A percentile compares a stretch with the other conserved stretches of the same genome.
phyloP scores from a whole-genome alignment of 2,888 invertebrate genomes.

The Hemistola chrysoprasaria region DNA sequence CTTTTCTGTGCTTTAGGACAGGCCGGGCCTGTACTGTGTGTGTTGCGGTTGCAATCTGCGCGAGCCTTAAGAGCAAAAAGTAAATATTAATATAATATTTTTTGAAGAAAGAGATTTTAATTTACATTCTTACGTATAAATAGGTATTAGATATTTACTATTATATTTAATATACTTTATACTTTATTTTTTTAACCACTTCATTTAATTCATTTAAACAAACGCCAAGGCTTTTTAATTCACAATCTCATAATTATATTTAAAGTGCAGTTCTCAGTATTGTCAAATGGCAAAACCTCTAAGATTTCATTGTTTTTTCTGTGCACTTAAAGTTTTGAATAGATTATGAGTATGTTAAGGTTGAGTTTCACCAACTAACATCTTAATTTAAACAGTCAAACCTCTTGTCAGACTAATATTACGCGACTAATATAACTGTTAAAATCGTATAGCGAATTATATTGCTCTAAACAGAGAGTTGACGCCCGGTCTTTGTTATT shows the following conservation, averaged over 20 bases:
- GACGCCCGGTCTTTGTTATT: too few relatives aligned
- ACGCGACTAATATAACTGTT: conserved; percentile 4
- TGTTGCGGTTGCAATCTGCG: too few relatives aligned
- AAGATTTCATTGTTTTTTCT: conserved; percentile 37
- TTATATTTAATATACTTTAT: too few relatives aligned
- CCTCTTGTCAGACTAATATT: neutral
- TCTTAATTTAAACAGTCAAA: neutral
- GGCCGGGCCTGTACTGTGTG: too few relatives aligned
- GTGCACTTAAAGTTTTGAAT: conserved; percentile 16
- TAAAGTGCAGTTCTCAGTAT: conserved; percentile 35
- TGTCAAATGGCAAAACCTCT: conserved; percentile 32
- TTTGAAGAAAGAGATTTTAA: too few relatives aligned
- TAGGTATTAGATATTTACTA: too few relatives aligned
- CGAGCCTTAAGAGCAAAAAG: too few relatives aligned
- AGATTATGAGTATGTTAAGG: conserved; percentile 1
- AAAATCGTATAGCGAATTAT: too few relatives aligned
- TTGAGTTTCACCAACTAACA: neutral
- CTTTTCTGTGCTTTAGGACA: too few relatives aligned
- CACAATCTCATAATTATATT: conserved; percentile 13
- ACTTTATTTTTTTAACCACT: neutral
- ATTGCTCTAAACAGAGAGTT: too few relatives aligned
- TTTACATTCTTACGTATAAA: too few relatives aligned
- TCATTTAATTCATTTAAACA: neutral
- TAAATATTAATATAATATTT: too few relatives aligned
- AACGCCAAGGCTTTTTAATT: conserved; percentile 1